A percentile compares a stretch with the other conserved stretches of the same genome.
Evolutionary conservation across 2,113 vertebrate species (phyloP).

Genomic region (Silurus glanis): DNA sequence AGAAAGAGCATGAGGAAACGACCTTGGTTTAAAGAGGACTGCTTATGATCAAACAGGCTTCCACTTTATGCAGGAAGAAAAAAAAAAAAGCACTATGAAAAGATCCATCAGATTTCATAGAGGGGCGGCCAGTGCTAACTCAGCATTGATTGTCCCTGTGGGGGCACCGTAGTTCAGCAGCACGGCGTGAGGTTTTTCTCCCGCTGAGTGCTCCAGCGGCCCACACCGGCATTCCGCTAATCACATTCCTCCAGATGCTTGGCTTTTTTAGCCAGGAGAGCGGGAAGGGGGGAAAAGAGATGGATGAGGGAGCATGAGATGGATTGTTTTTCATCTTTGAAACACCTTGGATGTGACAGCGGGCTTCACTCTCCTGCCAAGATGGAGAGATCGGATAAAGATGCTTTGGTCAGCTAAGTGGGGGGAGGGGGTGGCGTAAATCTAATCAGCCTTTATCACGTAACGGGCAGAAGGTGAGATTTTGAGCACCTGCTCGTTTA

Average conservation of each 20-base stretch:
- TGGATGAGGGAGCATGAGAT: constrained; percentile 59
- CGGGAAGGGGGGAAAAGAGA: constrained; percentile 12
- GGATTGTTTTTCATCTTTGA: constrained; percentile 96
- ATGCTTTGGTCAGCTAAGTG: constrained; percentile 99
- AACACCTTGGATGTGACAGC: constrained; percentile 98
- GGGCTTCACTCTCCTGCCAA: constrained; percentile 91
- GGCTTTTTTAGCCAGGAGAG: constrained; percentile 80
- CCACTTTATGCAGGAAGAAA: constrained; percentile 56
- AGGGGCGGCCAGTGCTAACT: constrained; percentile 71
- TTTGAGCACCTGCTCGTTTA: constrained; percentile 76
- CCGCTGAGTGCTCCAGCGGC: constrained; percentile 83
- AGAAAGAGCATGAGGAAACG: constrained; percentile 69
- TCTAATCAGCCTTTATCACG: constrained; percentile 93
- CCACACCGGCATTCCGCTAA: constrained; percentile 88
- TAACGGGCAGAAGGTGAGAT: constrained; percentile 87
- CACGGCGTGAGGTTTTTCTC: constrained; percentile 64
- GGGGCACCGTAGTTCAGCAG: constrained; percentile 71
- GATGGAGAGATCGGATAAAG: constrained; percentile 93
- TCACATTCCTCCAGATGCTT: constrained; percentile 86
- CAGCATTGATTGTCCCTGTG: constrained; percentile 77
- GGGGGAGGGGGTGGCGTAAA: constrained; percentile 83
- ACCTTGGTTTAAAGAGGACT: constrained; percentile 74
- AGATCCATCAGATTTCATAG: constrained; percentile 80
- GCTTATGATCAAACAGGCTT: constrained; percentile 77
- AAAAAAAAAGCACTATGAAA: constrained; percentile 71